phyloP scores from a whole-genome alignment of 2,888 invertebrate species.

The Therioaphis trifolii region DNA sequence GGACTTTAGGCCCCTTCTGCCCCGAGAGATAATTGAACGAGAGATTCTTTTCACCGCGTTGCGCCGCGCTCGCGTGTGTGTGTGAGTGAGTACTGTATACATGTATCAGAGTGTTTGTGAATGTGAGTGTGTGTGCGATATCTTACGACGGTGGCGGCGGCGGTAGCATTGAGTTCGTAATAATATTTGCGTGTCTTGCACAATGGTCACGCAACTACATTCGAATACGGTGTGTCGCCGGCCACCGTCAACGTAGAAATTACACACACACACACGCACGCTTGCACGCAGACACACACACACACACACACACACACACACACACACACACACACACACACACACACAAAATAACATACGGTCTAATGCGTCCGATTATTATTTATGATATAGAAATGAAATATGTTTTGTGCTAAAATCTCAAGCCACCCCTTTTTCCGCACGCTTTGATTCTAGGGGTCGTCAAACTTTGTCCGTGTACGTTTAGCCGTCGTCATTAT shows the following conservation, averaged over 20 bases:
- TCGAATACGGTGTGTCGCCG: conserved; percentile 36
- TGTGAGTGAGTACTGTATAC: no score
- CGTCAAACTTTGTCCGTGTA: neutral
- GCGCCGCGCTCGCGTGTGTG: neutral
- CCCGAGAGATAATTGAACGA: conserved; percentile 20
- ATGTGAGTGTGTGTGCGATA: neutral
- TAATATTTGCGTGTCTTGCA: conserved; percentile 48
- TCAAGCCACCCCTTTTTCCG: neutral
- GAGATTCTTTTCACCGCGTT: neutral
- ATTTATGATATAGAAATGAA: conserved; percentile 11
- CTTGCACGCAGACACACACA: neutral
- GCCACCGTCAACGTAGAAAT: neutral
- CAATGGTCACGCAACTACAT: conserved; percentile 58
- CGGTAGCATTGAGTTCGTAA: neutral
- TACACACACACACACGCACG: neutral
- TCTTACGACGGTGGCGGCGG: neutral
- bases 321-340: no score
- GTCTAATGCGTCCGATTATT: neutral
- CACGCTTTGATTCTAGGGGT: neutral
- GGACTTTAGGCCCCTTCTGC: neutral
- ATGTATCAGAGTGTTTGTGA: no score
- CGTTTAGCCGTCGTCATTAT: no score
- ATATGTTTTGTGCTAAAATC: conserved; percentile 29
- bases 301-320: neutral
- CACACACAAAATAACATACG: neutral